Evolutionary conservation across 2,888 invertebrate species (phyloP).

Genomic region (Herminia tarsipennalis): DNA sequence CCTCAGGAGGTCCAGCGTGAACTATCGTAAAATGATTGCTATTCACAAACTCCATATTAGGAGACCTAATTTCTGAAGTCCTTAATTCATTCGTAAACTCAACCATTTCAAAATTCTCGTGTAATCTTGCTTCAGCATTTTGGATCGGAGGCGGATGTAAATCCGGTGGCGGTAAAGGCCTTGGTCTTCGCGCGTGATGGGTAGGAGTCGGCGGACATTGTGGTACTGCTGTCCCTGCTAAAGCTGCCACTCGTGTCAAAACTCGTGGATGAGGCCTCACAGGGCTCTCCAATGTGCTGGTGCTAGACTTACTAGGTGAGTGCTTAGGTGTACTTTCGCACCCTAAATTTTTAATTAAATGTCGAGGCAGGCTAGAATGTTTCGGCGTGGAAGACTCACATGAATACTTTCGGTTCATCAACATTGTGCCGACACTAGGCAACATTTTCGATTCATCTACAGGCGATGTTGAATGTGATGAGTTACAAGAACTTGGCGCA

Average conservation of each 20-base stretch:
- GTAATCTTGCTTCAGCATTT: slow-evolving; percentile 59
- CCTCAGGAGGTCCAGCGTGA: slow-evolving; percentile 80
- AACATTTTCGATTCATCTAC: slow-evolving; percentile 65
- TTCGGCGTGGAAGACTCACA: slow-evolving; percentile 75
- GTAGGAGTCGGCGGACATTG: slow-evolving; percentile 96
- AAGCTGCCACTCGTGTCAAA: slow-evolving; percentile 84
- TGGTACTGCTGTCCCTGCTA: slow-evolving; percentile 84
- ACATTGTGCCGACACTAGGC: slow-evolving; percentile 73
- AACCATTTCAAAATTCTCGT: slow-evolving; percentile 78
- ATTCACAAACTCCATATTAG: slow-evolving; percentile 84
- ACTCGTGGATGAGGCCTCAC: slow-evolving; percentile 87
- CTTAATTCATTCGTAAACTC: slow-evolving; percentile 80
- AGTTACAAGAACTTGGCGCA: slow-evolving; percentile 74
- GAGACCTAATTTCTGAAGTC: slow-evolving; percentile 82
- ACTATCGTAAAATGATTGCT: slow-evolving; percentile 85
- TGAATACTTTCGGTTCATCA: slow-evolving; percentile 77
- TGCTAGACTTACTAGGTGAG: slow-evolving; percentile 64
- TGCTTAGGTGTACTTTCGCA: slow-evolving; percentile 77
- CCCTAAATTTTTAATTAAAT: slow-evolving; percentile 74
- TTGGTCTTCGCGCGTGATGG: slow-evolving; percentile 90
- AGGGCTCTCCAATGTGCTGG: slow-evolving; percentile 67
- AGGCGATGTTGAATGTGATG: slow-evolving; percentile 76
- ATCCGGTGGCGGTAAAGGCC: slow-evolving; percentile 85
- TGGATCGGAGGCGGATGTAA: slow-evolving; percentile 83
- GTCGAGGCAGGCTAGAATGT: slow-evolving; percentile 78